Conservation (phyloP, 2,888 invertebrate species). For the Trachelus stipa region DNA sequence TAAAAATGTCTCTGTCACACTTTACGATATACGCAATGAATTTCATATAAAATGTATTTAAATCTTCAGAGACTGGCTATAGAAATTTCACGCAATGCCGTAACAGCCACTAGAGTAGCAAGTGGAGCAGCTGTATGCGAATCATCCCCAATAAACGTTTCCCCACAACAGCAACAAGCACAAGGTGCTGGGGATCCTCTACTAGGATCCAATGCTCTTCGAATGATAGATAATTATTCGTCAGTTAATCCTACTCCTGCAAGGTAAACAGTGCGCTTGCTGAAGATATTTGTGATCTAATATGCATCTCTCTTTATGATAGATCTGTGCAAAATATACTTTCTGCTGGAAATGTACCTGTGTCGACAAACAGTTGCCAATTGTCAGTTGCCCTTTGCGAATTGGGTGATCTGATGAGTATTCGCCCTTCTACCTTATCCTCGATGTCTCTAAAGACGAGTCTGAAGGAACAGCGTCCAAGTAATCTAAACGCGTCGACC, state of each 20-base stretch:
- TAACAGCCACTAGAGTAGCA: slow-evolving; percentile 67
- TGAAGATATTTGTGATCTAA: slow-evolving; percentile 2
- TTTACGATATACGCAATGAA: not conserved
- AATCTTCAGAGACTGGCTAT: slow-evolving; percentile 72
- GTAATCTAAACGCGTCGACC: slow-evolving; percentile 26
- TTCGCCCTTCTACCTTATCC: slow-evolving; percentile 49
- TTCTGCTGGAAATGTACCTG: slow-evolving; percentile 26
- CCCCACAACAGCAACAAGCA: slow-evolving; percentile 39
- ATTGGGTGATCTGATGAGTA: slow-evolving; percentile 43
- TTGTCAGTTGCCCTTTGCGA: slow-evolving; percentile 46
- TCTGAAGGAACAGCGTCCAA: slow-evolving; percentile 41
- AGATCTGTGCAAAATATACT: slow-evolving; percentile 43
- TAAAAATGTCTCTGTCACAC: slow-evolving; percentile 9
- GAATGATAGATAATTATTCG: slow-evolving; percentile 42
- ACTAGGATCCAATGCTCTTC: slow-evolving; percentile 37
- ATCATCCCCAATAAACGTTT: slow-evolving; percentile 32
- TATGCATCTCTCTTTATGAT: not conserved
- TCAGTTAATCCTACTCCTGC: slow-evolving; percentile 37
- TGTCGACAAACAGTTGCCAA: slow-evolving; percentile 36
- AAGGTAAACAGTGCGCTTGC: slow-evolving; percentile 35
- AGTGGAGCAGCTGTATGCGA: slow-evolving; percentile 38
- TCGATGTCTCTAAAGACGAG: slow-evolving; percentile 49
- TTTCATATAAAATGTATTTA: slow-evolving; percentile 13
- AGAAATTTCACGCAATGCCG: slow-evolving; percentile 77
- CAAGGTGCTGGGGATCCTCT: slow-evolving; percentile 41